These are phyloP conservation scores for Podarcis raffonei DNA, from an alignment of 2,113 vertebrate species.

Conservation along the genomic window DNA sequence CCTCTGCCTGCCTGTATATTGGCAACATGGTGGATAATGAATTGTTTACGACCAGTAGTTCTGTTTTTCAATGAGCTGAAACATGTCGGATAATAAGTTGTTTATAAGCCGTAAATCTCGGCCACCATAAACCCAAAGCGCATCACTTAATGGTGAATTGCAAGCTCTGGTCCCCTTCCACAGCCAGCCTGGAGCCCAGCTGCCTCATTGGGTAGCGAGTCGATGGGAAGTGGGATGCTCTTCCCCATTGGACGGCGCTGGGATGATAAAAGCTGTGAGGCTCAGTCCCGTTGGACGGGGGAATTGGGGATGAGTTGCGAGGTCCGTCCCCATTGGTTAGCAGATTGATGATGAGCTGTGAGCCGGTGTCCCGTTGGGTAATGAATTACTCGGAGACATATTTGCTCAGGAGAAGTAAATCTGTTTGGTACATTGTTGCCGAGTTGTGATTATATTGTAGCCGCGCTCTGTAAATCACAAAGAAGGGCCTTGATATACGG, in stretches of 20 bases:
- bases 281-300: background rate
- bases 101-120: constrained; percentile 39
- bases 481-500: constrained; percentile 29
- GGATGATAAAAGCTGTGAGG: background rate
- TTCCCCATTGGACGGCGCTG: background rate
- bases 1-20: background rate
- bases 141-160: constrained; percentile 11
- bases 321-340: background rate
- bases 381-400: constrained; percentile 14
- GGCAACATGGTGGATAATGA: constrained; percentile 27
- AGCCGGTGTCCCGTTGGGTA: background rate
- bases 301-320: background rate
- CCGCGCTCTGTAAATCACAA: constrained; percentile 35
- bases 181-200: background rate
- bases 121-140: constrained; percentile 26
- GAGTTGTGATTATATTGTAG: constrained; percentile 48
- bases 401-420: constrained; percentile 10
- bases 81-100: background rate
- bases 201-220: background rate
- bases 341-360: constrained; percentile 3
- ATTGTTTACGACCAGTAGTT: constrained; percentile 27
- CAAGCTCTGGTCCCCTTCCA: background rate
- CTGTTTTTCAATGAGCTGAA: constrained; percentile 17
- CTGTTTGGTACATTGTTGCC: constrained; percentile 28
- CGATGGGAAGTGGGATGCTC: background rate